phyloP scores from a whole-genome alignment of 2,797 vertebrate species.

The Muscicapa comitata region DNA sequence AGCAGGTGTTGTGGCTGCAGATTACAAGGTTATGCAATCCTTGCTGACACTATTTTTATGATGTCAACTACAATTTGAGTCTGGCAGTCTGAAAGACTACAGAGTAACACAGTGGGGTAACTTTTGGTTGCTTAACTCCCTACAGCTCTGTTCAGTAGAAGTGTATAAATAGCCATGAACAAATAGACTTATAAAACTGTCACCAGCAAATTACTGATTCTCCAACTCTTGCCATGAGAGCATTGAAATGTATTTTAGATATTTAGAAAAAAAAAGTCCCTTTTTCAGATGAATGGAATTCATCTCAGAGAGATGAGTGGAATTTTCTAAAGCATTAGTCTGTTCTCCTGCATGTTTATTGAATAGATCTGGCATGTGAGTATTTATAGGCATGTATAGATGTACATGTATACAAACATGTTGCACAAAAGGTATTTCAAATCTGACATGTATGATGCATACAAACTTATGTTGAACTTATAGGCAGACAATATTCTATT shows the following conservation, averaged over 20 bases:
- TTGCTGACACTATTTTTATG: not conserved
- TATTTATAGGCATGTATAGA: not conserved
- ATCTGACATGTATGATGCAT: not conserved
- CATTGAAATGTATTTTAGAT: not conserved
- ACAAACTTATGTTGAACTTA: not conserved
- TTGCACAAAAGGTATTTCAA: not conserved
- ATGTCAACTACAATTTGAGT: not conserved
- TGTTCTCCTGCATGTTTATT: not conserved
- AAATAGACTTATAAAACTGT: not conserved
- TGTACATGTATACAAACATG: not conserved
- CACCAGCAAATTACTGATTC: not conserved
- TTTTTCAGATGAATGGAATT: not conserved
- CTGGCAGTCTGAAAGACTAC: not conserved
- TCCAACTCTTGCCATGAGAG: not conserved
- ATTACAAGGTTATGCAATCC: conserved; percentile 48
- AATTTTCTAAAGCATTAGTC: not conserved
- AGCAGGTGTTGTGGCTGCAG: not conserved
- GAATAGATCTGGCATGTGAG: not conserved
- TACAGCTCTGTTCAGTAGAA: not conserved
- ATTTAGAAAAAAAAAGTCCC: not conserved
- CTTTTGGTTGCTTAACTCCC: not conserved
- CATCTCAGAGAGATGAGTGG: not conserved
- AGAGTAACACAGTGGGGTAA: not conserved
- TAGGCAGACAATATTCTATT: not conserved
- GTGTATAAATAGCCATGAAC: not conserved